Evolutionary conservation across 2,797 vertebrate species (phyloP).

Genomic region (Prionace glauca): DNA sequence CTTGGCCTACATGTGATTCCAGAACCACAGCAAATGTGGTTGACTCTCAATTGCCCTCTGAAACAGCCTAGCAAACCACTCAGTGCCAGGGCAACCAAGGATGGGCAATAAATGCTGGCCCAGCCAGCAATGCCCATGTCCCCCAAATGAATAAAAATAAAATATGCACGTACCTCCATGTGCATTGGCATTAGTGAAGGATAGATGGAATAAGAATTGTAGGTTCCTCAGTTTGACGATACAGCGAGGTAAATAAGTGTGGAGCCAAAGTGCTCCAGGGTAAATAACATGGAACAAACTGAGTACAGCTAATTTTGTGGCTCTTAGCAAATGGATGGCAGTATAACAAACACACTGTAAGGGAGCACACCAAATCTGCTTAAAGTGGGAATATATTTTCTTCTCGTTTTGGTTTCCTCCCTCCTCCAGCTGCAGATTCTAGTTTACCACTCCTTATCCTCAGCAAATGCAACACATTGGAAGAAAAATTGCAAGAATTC

Average conservation of each 20-base stretch:
- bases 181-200: background rate
- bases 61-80: no score
- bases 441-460: background rate
- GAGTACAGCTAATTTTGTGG: background rate
- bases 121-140: no score
- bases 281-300: background rate
- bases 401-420: background rate
- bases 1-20: no score
- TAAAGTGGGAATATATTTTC: background rate
- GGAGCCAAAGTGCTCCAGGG: no score
- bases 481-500: background rate
- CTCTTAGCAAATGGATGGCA: background rate
- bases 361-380: background rate
- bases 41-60: no score
- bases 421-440: background rate
- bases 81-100: no score
- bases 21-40: no score
- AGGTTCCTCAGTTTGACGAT: background rate
- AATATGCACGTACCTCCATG: background rate
- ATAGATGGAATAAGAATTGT: background rate
- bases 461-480: background rate
- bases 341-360: background rate
- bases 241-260: no score
- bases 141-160: no score
- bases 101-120: no score